These are phyloP conservation scores for Platerodrilus igneus DNA, from an alignment of 2,888 invertebrate genomes.

Conservation along the genomic window DNA sequence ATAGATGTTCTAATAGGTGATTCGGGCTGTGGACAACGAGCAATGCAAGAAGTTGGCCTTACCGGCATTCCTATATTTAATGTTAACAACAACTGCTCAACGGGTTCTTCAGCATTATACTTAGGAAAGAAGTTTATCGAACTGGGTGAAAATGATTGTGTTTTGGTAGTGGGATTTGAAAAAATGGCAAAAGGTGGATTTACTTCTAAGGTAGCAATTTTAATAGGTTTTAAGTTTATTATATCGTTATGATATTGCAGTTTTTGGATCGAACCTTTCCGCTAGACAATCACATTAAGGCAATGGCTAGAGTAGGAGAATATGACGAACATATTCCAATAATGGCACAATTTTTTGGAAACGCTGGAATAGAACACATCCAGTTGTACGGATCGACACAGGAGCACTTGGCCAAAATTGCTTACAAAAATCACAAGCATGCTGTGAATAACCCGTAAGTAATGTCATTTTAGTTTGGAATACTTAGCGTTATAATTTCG, in stretches of 20 bases:
- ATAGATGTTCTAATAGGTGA: slow-evolving; percentile 69
- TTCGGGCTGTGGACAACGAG: slow-evolving; percentile 92
- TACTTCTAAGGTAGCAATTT: slow-evolving; percentile 56
- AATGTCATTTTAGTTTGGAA: no score
- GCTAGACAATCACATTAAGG: slow-evolving; percentile 78
- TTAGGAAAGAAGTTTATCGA: slow-evolving; percentile 91
- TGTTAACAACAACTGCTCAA: slow-evolving; percentile 98
- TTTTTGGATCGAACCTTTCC: slow-evolving; percentile 81
- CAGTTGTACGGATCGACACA: slow-evolving; percentile 88
- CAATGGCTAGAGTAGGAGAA: slow-evolving; percentile 79
- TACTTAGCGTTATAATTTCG: no score
- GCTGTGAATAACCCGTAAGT: no score
- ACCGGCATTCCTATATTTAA: slow-evolving; percentile 96
- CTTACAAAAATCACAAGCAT: no score
- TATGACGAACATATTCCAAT: slow-evolving; percentile 79
- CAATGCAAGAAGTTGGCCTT: slow-evolving; percentile 89
- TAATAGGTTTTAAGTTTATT: slow-evolving; percentile 10
- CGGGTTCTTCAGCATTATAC: slow-evolving; percentile 88
- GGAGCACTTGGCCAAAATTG: slow-evolving; percentile 91
- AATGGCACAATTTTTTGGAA: slow-evolving; percentile 93
- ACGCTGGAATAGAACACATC: slow-evolving; percentile 95
- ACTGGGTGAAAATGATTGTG: slow-evolving; percentile 80
- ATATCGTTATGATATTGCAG: no score
- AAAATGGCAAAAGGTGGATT: slow-evolving; percentile 96
- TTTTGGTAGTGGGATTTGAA: slow-evolving; percentile 93